These are phyloP conservation scores for Radopholus similis DNA, from an alignment of 1,140 invertebrate species.

Conservation along the genomic window DNA sequence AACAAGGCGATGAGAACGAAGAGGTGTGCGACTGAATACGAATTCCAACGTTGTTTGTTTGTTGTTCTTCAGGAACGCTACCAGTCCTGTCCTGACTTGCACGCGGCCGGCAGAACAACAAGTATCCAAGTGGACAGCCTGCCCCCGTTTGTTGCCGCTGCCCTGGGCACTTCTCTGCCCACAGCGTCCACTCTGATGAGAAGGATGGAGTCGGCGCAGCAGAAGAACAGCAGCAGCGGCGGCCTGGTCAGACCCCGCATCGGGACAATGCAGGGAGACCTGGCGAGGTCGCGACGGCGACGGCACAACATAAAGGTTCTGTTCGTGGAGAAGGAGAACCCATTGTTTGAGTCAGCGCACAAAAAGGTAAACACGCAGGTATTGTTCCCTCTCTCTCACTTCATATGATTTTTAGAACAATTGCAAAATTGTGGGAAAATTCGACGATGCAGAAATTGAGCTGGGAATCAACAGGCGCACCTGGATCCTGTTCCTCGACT, in stretches of 20 bases:
- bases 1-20: too few species aligned
- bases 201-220: too few species aligned
- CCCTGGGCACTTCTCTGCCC: too few species aligned
- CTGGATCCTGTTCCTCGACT: slow-evolving; percentile 31
- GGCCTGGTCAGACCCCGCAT: too few species aligned
- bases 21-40: too few species aligned
- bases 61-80: neutral
- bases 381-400: neutral
- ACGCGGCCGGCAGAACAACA: too few species aligned
- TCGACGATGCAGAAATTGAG: slow-evolving; percentile 60
- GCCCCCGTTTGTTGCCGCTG: too few species aligned
- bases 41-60: neutral
- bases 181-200: too few species aligned
- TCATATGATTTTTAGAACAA: slow-evolving; percentile 36
- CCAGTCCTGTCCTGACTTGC: neutral
- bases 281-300: neutral
- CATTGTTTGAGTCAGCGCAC: neutral
- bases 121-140: too few species aligned
- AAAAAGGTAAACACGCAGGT: too few species aligned
- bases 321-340: neutral
- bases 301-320: neutral
- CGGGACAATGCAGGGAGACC: neutral
- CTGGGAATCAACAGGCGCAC: slow-evolving; percentile 28
- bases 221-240: too few species aligned
- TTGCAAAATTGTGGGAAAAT: slow-evolving; percentile 35